Conservation (phyloP, 2,888 invertebrate genomes). For the Ommatoiulus sabulosus region DNA sequence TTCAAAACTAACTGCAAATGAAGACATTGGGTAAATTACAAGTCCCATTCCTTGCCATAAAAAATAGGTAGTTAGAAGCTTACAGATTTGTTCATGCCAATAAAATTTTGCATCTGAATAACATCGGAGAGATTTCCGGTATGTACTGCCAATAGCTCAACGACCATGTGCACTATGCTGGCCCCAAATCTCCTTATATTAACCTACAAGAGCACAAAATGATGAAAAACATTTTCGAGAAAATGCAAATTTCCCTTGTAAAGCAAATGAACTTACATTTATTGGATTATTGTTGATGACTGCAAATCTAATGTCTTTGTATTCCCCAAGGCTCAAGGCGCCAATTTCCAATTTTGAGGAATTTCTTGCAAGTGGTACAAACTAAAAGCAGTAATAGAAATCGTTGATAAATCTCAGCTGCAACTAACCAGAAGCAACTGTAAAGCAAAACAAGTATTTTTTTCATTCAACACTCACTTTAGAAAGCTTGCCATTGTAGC, state of each 20-base stretch:
- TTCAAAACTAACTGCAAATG: constrained; percentile 63
- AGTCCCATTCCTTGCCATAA: neutral
- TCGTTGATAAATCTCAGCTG: neutral
- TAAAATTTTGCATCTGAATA: constrained; percentile 67
- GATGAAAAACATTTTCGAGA: neutral
- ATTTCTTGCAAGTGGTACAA: constrained; percentile 67
- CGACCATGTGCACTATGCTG: constrained; percentile 70
- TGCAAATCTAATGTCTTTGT: constrained; percentile 79
- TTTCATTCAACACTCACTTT: constrained; percentile 67
- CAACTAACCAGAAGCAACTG: constrained; percentile 52
- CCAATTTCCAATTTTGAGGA: constrained; percentile 70
- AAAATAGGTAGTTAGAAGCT: neutral
- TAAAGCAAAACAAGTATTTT: neutral
- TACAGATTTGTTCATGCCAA: constrained; percentile 68
- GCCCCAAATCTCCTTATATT: constrained; percentile 51
- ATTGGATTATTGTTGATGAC: constrained; percentile 82
- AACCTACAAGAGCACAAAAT: constrained; percentile 25
- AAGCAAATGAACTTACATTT: constrained; percentile 72
- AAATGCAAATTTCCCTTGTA: constrained; percentile 60
- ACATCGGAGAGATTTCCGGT: constrained; percentile 68
- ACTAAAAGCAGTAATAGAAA: constrained; percentile 64
- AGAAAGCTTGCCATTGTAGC: constrained; percentile 79
- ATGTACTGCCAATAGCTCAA: constrained; percentile 73
- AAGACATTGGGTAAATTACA: neutral
- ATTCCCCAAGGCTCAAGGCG: constrained; percentile 70